A percentile compares a stretch with the other conserved stretches of the same genome.
These are phyloP conservation scores for Hippocampus guttulatus DNA, from an alignment of 2,113 vertebrate genomes.

Conservation along the genomic window DNA sequence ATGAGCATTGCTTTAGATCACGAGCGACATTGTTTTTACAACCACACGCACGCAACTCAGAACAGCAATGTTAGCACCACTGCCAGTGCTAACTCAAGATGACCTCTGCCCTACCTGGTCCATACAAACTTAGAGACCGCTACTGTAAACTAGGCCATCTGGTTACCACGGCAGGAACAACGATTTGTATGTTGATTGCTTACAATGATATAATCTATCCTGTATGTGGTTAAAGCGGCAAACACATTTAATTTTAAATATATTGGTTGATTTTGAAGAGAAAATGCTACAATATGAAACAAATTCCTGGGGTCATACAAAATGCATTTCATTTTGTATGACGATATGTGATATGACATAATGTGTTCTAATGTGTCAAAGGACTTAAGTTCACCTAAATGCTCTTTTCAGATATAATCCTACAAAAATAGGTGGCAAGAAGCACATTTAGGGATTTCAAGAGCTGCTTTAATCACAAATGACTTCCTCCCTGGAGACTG, in stretches of 20 bases:
- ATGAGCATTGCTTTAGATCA: no score
- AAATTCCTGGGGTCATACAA: neutral
- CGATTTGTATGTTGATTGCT: neutral
- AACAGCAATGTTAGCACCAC: no score
- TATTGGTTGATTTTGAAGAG: neutral
- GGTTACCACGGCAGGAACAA: neutral
- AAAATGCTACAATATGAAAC: neutral
- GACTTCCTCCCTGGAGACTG: conserved; percentile 37
- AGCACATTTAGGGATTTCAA: conserved; percentile 35
- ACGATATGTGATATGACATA: no score
- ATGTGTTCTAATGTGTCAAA: neutral
- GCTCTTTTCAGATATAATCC: neutral
- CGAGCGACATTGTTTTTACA: no score
- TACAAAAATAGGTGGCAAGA: conserved; percentile 11
- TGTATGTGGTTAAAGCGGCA: neutral
- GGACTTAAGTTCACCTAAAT: neutral
- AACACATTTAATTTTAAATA: neutral
- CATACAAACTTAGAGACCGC: neutral
- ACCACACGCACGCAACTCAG: no score
- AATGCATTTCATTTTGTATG: no score
- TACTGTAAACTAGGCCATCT: neutral
- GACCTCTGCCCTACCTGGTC: neutral
- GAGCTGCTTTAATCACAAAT: conserved; percentile 46
- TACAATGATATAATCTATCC: no score
- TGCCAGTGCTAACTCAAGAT: neutral